Conservation (phyloP, 2,797 vertebrate species). For the Liasis olivaceus region DNA sequence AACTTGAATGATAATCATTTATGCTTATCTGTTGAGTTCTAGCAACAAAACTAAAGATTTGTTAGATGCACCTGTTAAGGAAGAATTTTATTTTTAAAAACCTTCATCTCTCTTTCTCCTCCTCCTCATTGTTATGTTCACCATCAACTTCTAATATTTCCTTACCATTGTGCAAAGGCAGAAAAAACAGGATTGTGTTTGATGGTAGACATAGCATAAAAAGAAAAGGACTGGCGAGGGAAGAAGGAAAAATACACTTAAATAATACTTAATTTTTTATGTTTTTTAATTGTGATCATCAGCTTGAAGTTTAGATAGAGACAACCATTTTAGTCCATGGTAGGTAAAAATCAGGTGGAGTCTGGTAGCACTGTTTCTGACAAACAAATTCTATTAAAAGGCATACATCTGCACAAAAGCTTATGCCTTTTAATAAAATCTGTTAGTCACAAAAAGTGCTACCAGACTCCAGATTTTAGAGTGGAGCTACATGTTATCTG, state of each 20-base stretch:
- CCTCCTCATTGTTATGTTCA: slow-evolving; percentile 59
- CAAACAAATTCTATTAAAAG: neutral
- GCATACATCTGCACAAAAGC: neutral
- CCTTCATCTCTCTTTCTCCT: slow-evolving; percentile 56
- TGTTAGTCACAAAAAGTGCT: neutral
- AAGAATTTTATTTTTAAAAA: slow-evolving; percentile 76
- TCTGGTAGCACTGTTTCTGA: neutral
- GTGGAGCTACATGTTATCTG: neutral
- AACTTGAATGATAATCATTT: slow-evolving; percentile 42
- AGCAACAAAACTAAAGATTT: slow-evolving; percentile 82
- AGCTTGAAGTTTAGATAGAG: neutral
- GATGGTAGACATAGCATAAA: neutral
- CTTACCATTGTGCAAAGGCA: neutral
- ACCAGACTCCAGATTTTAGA: neutral
- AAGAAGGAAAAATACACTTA: neutral
- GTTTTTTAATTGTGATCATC: neutral
- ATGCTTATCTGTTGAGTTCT: slow-evolving; percentile 75
- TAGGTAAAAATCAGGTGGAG: neutral
- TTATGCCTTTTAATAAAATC: neutral
- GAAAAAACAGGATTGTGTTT: neutral
- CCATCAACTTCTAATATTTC: slow-evolving; percentile 48
- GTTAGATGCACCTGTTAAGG: slow-evolving; percentile 74
- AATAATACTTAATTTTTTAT: neutral
- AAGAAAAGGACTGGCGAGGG: neutral
- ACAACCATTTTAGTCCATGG: neutral